Percentiles rank a stretch among this genome's conserved stretches.
These are phyloP conservation scores for Tetranychus piercei DNA, from an alignment of 2,888 invertebrate species.

Conservation along the genomic window DNA sequence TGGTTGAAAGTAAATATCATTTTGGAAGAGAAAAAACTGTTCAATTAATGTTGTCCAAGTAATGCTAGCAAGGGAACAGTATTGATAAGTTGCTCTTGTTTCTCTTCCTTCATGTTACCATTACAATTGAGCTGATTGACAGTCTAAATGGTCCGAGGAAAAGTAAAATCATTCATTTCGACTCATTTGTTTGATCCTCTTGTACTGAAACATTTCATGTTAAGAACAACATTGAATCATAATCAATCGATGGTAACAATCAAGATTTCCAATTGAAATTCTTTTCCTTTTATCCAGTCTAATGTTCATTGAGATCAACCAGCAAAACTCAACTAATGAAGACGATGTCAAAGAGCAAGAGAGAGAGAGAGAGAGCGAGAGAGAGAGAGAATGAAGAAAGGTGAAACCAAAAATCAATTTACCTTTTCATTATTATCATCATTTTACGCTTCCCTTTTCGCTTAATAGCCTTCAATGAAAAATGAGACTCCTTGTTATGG, in stretches of 20 bases:
- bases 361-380: conserved; percentile 6
- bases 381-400: background rate
- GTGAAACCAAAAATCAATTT: background rate
- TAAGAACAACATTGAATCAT: background rate
- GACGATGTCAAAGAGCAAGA: background rate
- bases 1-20: too few relatives aligned
- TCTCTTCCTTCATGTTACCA: background rate
- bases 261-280: background rate
- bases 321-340: background rate
- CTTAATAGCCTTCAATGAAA: too few relatives aligned
- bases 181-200: background rate
- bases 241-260: background rate
- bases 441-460: too few relatives aligned
- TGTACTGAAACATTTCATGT: background rate
- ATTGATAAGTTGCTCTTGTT: background rate
- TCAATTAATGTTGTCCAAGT: background rate
- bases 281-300: too few relatives aligned
- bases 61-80: background rate
- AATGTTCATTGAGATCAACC: background rate
- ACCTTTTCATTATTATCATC: too few relatives aligned
- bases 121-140: background rate
- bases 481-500: background rate
- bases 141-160: background rate
- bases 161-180: background rate
- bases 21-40: too few relatives aligned